These are phyloP conservation scores for Trichoplusia ni DNA, from an alignment of 1,140 invertebrate genomes.

Conservation along the genomic window DNA sequence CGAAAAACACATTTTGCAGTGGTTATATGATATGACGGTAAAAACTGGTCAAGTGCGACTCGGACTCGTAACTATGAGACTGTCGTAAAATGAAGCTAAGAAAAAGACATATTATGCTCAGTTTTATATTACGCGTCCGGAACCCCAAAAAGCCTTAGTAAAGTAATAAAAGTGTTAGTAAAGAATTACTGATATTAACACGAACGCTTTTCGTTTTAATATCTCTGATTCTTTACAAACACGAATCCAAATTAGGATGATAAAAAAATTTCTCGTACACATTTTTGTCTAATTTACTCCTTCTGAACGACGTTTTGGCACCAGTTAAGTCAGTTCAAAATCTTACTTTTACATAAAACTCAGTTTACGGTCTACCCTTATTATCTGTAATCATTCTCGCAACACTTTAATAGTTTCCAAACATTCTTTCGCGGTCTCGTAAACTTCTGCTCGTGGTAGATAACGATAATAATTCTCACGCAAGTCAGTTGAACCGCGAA, in stretches of 20 bases:
- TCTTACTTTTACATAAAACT: slow-evolving; percentile 4
- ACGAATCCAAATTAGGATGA: neutral
- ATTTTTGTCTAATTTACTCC: neutral
- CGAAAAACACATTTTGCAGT: too few relatives aligned
- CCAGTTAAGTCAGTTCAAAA: neutral
- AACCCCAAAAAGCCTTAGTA: too few relatives aligned
- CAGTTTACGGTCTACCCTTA: slow-evolving; percentile 1
- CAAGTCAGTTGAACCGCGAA: neutral
- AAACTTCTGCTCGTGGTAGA: slow-evolving; percentile 11
- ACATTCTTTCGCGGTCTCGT: slow-evolving; percentile 17
- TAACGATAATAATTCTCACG: slow-evolving; percentile 19
- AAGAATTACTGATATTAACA: too few relatives aligned
- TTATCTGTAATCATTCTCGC: slow-evolving; percentile 7
- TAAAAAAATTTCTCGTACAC: neutral
- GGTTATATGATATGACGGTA: too few relatives aligned
- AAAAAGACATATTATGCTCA: too few relatives aligned
- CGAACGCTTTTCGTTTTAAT: too few relatives aligned
- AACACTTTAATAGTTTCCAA: slow-evolving; percentile 23
- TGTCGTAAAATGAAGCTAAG: too few relatives aligned
- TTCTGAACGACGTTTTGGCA: neutral
- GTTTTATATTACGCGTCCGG: too few relatives aligned
- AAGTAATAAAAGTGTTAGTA: too few relatives aligned
- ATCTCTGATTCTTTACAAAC: too few relatives aligned
- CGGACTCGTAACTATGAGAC: too few relatives aligned
- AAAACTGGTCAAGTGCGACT: too few relatives aligned